Evolutionary conservation across 2,113 vertebrate genomes (phyloP).

Genomic region (Misgurnus mizolepis): DNA sequence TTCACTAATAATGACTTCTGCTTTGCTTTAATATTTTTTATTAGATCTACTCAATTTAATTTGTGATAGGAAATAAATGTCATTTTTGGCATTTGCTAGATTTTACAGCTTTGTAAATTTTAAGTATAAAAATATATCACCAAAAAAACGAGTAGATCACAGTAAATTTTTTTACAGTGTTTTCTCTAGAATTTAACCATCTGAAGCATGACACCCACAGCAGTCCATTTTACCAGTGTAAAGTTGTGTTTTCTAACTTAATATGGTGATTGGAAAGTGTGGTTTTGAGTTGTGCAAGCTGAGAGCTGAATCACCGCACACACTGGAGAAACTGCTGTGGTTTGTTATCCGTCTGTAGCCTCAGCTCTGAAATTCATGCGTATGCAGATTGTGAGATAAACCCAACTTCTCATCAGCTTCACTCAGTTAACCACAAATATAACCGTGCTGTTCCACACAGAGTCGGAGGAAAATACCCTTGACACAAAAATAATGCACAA

Average conservation of each 20-base stretch:
- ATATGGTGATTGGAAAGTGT: constrained; percentile 27
- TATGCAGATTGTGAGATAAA: constrained; percentile 49
- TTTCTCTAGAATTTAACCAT: too few relatives aligned
- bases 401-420: constrained; percentile 5
- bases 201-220: too few relatives aligned
- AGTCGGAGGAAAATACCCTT: not conserved
- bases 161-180: too few relatives aligned
- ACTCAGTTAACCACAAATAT: constrained; percentile 35
- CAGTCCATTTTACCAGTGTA: not conserved
- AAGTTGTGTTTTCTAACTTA: not conserved
- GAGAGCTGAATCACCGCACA: constrained; percentile 32
- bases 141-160: too few relatives aligned
- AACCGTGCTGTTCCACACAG: constrained; percentile 11
- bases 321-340: constrained; percentile 36
- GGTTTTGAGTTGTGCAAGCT: not conserved
- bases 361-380: not conserved
- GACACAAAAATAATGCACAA: not conserved
- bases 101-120: too few relatives aligned
- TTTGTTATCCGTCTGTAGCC: constrained; percentile 14
- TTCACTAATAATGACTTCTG: too few relatives aligned
- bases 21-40: too few relatives aligned
- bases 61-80: too few relatives aligned
- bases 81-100: too few relatives aligned
- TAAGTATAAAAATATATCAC: too few relatives aligned
- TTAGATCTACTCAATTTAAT: too few relatives aligned